Evolutionary conservation across 2,113 vertebrate genomes (phyloP).

Genomic region (Cebus imitator): DNA sequence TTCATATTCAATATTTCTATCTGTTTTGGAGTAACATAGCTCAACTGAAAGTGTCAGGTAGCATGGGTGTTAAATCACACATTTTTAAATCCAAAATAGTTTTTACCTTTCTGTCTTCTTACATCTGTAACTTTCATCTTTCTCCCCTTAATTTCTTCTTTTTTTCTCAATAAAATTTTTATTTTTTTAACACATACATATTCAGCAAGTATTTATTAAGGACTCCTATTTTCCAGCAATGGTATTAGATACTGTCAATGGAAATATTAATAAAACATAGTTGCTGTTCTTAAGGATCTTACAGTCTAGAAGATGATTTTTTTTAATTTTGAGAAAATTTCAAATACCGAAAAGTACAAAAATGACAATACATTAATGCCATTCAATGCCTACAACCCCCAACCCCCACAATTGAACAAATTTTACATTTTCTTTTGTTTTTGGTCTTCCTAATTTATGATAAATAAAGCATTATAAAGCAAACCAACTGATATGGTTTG

Average conservation of each 20-base stretch:
- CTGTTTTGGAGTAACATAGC: neutral
- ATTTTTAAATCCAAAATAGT: neutral
- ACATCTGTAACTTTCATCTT: neutral
- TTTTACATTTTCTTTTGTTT: neutral
- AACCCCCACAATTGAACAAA: neutral
- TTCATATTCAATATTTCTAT: neutral
- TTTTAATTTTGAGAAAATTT: constrained; percentile 1
- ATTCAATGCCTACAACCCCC: neutral
- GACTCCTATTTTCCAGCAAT: neutral
- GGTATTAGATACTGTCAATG: neutral
- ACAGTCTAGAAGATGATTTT: neutral
- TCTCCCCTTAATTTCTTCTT: neutral
- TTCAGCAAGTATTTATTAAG: neutral
- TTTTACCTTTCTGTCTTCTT: neutral
- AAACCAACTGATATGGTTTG: neutral
- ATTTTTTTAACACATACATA: neutral
- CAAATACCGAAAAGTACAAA: neutral
- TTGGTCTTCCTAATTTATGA: neutral
- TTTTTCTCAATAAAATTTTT: neutral
- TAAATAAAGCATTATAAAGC: neutral
- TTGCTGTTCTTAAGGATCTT: neutral
- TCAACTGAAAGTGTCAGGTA: neutral
- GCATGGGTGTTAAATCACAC: neutral
- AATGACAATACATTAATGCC: neutral
- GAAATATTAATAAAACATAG: neutral